Conservation (phyloP, 2,888 invertebrate species). For the Lampropteryx suffumata region DNA sequence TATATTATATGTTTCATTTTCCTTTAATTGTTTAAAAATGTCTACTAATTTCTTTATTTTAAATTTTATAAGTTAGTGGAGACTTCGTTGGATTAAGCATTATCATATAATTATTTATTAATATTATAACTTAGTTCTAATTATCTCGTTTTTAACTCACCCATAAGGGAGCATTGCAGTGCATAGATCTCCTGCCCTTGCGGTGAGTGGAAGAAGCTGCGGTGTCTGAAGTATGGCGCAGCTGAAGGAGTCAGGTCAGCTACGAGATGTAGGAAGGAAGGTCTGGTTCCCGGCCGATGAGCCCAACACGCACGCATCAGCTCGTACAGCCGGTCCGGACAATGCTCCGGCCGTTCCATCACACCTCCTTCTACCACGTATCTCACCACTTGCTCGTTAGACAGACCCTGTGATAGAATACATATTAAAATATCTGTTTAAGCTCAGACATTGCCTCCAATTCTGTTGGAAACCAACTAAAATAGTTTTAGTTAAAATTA, state of each 20-base stretch:
- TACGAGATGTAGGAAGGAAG: conserved; percentile 92
- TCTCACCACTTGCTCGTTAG: conserved; percentile 95
- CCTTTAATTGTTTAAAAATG: too few relatives aligned
- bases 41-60: too few relatives aligned
- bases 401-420: conserved; percentile 84
- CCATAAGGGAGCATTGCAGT: conserved; percentile 59
- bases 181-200: conserved; percentile 82
- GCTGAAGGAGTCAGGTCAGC: conserved; percentile 87
- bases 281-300: conserved; percentile 89
- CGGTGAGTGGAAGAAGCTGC: conserved; percentile 85
- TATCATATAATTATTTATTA: too few relatives aligned
- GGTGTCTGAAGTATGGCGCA: conserved; percentile 82
- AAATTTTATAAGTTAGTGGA: too few relatives aligned
- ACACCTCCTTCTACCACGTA: conserved; percentile 96
- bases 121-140: too few relatives aligned
- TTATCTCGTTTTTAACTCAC: too few relatives aligned
- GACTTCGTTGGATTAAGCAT: too few relatives aligned
- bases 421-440: too few relatives aligned
- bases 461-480: too few relatives aligned
- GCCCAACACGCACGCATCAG: conserved; percentile 97
- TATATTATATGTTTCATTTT: too few relatives aligned
- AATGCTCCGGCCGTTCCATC: conserved; percentile 97
- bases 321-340: conserved; percentile 94
- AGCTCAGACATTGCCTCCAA: too few relatives aligned
- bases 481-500: too few relatives aligned